phyloP scores from a whole-genome alignment of 2,797 vertebrate genomes.

The Silurus lanzhouensis region DNA sequence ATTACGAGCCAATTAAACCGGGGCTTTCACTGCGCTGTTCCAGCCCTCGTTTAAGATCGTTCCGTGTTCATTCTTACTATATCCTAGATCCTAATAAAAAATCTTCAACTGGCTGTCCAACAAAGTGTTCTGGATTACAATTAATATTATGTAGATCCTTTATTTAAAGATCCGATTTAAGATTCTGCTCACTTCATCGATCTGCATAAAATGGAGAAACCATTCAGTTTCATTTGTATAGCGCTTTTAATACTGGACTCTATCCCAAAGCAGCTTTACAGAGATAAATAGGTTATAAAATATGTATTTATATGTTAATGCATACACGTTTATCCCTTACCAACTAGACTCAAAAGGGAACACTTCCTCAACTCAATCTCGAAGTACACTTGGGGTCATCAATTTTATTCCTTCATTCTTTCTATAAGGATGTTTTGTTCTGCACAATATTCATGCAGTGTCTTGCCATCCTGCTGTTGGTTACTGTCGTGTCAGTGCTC shows the following conservation, averaged over 20 bases:
- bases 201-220: neutral
- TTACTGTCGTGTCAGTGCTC: neutral
- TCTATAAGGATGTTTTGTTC: neutral
- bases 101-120: neutral
- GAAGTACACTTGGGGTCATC: neutral
- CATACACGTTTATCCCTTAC: no score
- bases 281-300: no score
- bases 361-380: neutral
- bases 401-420: neutral
- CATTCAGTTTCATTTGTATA: no score
- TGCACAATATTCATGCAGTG: neutral
- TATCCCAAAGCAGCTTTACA: no score
- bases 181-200: neutral
- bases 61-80: neutral
- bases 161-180: neutral
- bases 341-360: no score
- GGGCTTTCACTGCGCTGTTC: neutral
- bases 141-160: neutral
- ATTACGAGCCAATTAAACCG: slow-evolving; percentile 15
- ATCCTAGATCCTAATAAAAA: no score
- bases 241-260: no score
- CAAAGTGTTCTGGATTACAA: neutral
- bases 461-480: neutral
- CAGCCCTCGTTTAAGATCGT: neutral
- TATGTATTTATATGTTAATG: no score